Conservation (phyloP, 2,888 invertebrate genomes). For the Aphidius colemani region DNA sequence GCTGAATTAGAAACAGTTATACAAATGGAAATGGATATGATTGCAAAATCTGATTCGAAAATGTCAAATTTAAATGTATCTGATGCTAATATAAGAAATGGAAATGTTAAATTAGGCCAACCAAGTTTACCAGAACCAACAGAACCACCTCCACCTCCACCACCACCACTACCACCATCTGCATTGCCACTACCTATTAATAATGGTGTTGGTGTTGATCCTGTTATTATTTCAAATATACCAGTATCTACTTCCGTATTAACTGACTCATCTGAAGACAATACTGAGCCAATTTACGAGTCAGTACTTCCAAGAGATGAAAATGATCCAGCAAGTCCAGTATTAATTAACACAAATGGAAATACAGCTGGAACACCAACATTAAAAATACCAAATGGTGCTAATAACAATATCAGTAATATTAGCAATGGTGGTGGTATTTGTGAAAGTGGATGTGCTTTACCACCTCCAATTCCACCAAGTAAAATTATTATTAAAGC, state of each 20-base stretch:
- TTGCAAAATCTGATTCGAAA: slow-evolving; percentile 42
- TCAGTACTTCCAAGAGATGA: slow-evolving; percentile 77
- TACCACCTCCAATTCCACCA: slow-evolving; percentile 47
- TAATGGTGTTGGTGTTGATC: slow-evolving; percentile 18
- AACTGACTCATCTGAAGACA: slow-evolving; percentile 40
- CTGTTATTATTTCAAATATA: not conserved
- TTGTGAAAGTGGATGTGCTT: slow-evolving; percentile 44
- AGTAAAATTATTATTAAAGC: slow-evolving; percentile 48
- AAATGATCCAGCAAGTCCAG: slow-evolving; percentile 47
- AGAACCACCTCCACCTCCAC: slow-evolving; percentile 74
- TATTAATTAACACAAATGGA: slow-evolving; percentile 46
- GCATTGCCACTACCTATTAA: slow-evolving; percentile 42
- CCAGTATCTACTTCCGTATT: too few species aligned
- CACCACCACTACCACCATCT: slow-evolving; percentile 62
- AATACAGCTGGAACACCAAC: slow-evolving; percentile 33
- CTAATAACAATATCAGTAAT: too few species aligned
- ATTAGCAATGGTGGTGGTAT: slow-evolving; percentile 28
- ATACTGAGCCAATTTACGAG: slow-evolving; percentile 82
- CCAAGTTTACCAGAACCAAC: slow-evolving; percentile 78
- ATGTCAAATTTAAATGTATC: slow-evolving; percentile 35
- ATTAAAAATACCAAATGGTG: too few species aligned
- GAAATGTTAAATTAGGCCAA: slow-evolving; percentile 59
- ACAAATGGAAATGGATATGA: slow-evolving; percentile 65
- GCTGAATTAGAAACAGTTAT: slow-evolving; percentile 74
- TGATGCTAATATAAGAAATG: slow-evolving; percentile 42